Base-by-base conservation (phyloP, 2,888 invertebrate species). In the Eupithecia pulchellata region DNA sequence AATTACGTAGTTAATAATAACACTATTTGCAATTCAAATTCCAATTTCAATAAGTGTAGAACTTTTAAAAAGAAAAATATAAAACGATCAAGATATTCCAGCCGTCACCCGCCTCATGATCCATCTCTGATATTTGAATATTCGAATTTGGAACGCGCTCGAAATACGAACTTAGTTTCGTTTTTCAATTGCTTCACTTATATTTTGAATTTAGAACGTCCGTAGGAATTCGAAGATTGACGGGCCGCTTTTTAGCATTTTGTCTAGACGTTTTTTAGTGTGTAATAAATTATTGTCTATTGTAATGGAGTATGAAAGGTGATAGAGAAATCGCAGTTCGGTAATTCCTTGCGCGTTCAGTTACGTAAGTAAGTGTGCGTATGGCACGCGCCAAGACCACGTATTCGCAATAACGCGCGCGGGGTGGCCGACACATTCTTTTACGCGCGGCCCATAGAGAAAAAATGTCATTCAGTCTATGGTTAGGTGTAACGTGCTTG, bases 161-260 rank as follows among this genome's bases (percentile, higher is more conserved):
- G 92, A 91, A 93, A 92, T 90, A 87, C 86, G 93, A 93, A 92
- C 92, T 92, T 88, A 83, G 86, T 88, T 91, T 93, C 92, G 89
- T 91, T 93, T 93, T 93, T 92, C 93, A 92, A 92, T 92, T 91
- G 93, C 91, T 91, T 91, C 92, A 92, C 91, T 92, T 87, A 91
- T 89, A 91, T 93, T 93, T 93, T 90, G 91, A 89, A 92, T 93
- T 90, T 92, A 87, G 92, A 92, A 90, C 90, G 89, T 86, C 86
- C 79, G 83, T 90, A 89, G 89, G 84, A 88, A 82, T 83, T 83
- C 62, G 67, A 36, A 71, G 71, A 70, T 55, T 69, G 65, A 69
- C 77, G 77, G 81, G 86, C 85, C 63, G 66, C 62, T 73, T 76
- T 76, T 77, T 68, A 71, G 70, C 60, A 68, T 75, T 76, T 74